These are phyloP conservation scores for Ciconia nigra DNA, from an alignment of 2,797 vertebrate species.

Conservation along the genomic window DNA sequence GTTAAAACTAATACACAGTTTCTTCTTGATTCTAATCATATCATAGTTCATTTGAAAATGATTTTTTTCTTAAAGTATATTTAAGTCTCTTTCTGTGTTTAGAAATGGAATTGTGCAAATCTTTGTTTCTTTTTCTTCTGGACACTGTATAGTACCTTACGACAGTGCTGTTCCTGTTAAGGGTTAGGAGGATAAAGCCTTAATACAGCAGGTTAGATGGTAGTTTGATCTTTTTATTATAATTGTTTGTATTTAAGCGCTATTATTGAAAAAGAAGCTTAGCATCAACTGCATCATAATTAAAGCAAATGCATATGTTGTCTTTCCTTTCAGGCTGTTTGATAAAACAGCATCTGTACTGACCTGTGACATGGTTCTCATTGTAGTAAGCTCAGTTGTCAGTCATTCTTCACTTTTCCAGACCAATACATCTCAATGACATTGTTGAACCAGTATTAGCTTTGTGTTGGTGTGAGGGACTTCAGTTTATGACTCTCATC, in stretches of 20 bases:
- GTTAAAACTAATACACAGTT: neutral
- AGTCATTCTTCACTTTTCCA: neutral
- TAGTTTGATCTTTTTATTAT: neutral
- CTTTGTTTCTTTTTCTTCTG: neutral
- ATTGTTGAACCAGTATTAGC: neutral
- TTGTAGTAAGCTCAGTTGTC: neutral
- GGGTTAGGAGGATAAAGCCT: neutral
- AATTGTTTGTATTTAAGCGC: neutral
- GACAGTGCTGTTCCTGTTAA: neutral
- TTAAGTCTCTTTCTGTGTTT: neutral
- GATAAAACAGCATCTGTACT: neutral
- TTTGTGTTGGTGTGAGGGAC: neutral
- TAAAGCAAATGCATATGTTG: neutral
- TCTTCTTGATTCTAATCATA: neutral
- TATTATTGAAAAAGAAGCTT: neutral
- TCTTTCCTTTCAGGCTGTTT: neutral
- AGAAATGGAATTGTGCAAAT: neutral
- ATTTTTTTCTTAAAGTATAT: neutral
- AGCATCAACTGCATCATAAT: neutral
- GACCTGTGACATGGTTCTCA: neutral
- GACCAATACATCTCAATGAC: neutral
- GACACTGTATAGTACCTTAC: neutral
- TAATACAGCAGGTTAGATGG: neutral
- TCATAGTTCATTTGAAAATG: neutral
- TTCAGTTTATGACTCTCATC: neutral